A percentile compares a stretch with the other conserved stretches of the same genome.
Evolutionary conservation across 2,797 vertebrate genomes (phyloP).

Genomic region (Micrastur ruficollis): DNA sequence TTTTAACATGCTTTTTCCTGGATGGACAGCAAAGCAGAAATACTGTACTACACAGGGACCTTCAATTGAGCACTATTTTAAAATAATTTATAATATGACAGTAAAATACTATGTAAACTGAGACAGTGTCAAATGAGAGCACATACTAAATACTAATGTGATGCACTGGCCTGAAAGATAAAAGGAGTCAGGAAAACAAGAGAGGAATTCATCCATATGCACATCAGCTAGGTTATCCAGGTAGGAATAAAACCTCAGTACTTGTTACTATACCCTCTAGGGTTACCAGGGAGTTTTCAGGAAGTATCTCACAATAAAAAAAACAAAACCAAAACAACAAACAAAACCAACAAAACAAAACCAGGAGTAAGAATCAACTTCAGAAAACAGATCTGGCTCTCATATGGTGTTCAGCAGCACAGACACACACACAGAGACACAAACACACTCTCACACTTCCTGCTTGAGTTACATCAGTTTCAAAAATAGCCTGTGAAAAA

Average conservation of each 20-base stretch:
- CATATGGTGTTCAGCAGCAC: constrained; percentile 9
- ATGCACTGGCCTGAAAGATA: background rate
- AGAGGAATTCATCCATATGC: background rate
- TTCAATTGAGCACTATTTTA: background rate
- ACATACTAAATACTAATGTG: background rate
- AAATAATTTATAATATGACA: background rate
- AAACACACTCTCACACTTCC: background rate
- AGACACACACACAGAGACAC: background rate
- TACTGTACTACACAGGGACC: background rate
- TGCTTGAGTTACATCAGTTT: background rate
- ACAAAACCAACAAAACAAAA: background rate
- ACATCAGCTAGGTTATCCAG: background rate
- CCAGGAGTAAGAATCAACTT: background rate
- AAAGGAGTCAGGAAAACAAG: background rate
- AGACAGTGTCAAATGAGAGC: background rate
- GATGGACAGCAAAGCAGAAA: background rate
- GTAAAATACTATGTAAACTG: background rate
- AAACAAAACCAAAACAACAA: background rate
- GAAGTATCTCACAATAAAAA: background rate
- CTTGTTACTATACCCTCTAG: background rate
- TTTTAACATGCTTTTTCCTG: background rate
- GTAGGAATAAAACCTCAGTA: background rate
- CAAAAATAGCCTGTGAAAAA: constrained; percentile 2
- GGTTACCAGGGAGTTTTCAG: background rate
- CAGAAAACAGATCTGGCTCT: background rate